Evolutionary conservation across 2,888 invertebrate genomes (phyloP), one percentile per base, ranked within the genome.

Genomic region (Auanema freiburgensis): DNA sequence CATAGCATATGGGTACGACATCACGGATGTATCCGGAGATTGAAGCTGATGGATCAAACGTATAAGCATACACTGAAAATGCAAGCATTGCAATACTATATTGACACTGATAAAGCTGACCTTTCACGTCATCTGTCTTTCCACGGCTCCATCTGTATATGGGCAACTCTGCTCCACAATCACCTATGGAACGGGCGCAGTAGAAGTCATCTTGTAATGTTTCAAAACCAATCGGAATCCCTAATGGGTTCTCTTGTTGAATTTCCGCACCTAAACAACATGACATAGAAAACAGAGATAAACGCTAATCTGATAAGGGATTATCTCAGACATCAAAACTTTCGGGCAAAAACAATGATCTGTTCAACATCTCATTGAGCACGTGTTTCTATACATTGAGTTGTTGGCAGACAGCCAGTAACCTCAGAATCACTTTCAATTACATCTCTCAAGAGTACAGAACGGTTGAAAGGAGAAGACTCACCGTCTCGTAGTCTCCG

Each of bases 151-250:
- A 51, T 42, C 71, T 53, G 59, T 65, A 74, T 52, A 74, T 61
- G 24, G 74, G 74, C n/a, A 74, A 64, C 33, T 71, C 65, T 0
- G 74, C 74, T 12, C 74, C 74, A 43, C 74, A 74, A 16, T 64
- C 66, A 12, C 64, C 63, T 12, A 51, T 49, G 23, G 49, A 51
- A 18, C 63, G 52, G 0, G 65, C 67, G 44, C 74, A 74, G 62
- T 69, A 74, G 46, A 69, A 71, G 54, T 71, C 69, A 52, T 73
- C 73, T 10, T 65, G 55, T 3, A 62, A 24, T 1, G 46, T 14
- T 24, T 50, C 41, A 21, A 25, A 62, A 14, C 57, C 62, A 18
- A 42, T 44, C 5, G 62, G 57, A 3, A 57, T 42, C n/a, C 46
- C 50, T n/a, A 46, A 62, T 21, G 57, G 33, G 21, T 62, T 50